Percentiles rank a stretch among this genome's conserved stretches.
Evolutionary conservation across 2,113 vertebrate species (phyloP).

Genomic region (Dicentrarchus labrax): DNA sequence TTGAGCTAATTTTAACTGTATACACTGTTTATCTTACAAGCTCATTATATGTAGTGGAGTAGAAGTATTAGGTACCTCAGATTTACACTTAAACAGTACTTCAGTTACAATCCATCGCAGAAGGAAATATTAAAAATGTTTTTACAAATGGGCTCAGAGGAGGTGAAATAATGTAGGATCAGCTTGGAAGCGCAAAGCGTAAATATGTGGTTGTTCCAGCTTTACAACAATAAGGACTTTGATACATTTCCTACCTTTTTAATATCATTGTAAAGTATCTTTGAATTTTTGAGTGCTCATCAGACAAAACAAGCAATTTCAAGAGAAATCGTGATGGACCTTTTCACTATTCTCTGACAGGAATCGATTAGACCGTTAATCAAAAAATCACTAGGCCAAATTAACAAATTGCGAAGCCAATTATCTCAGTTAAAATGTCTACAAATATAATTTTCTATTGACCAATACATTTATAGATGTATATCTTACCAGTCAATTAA

Average conservation of each 20-base stretch:
- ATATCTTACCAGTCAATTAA: slow-evolving; percentile 26
- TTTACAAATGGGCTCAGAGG: no score
- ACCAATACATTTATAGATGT: not conserved
- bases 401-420: not conserved
- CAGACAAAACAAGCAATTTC: not conserved
- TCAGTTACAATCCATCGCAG: no score
- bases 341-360: not conserved
- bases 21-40: no score
- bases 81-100: no score
- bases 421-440: not conserved
- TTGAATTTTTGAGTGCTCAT: not conserved
- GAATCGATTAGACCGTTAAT: not conserved
- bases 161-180: no score
- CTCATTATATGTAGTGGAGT: no score
- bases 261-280: not conserved
- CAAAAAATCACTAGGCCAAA: not conserved
- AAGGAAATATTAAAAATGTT: no score
- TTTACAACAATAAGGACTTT: not conserved
- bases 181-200: no score
- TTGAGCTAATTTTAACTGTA: not conserved
- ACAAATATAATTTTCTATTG: slow-evolving; percentile 8
- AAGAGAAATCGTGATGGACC: not conserved
- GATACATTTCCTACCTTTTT: not conserved
- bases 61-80: no score
- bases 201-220: no score